Base-by-base conservation (phyloP, 1,140 invertebrate species). In the Sesamia nonagrioides region DNA sequence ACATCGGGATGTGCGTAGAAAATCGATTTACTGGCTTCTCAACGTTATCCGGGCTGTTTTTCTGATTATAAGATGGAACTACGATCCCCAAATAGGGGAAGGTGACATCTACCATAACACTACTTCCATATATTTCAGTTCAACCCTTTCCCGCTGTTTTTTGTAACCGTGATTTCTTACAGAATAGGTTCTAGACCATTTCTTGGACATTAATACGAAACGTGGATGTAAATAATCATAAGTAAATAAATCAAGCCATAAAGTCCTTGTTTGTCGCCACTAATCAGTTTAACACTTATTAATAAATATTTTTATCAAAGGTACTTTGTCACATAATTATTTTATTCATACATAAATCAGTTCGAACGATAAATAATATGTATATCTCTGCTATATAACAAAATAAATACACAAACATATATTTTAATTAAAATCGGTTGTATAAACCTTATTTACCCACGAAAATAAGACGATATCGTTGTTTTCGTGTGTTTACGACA, bases 401-500 rank as follows among this genome's bases (percentile, higher is more conserved):
- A 73, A 50, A n/a, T n/a, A 52, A 35, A 66, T 82, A 76, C 84
- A 82, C 79, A 77, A 60, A 40, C 40, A 50, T 82, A 82, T 54
- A 48, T 66, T 80, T 78, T 80, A 81, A 81, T 85, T 81, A 81
- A 82, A 74, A 78, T 78, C n/a, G 45, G 45, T 61, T 77, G 66
- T 52, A 78, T 42, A 71, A 50, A 77, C 74, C 45, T 81, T 81
- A 80, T 79, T 80, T 81, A 80, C 54, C 56, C 42, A 54, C 77
- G 71, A 77, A 79, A 79, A 84, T 81, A 77, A 81, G 45, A 84
- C 77, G 63, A 76, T 66, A 42, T 82, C 82, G 69, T 81, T 48
- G 66, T 79, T 84, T 86, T 83, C 77, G 27, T 68, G 66, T 77
- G 18, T 83, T 82, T 83, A 80, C 40, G 69, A 75, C 42, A 75